These are phyloP conservation scores for Nyctibius bracteatus DNA, from an alignment of 2,113 vertebrate genomes.

Conservation along the genomic window DNA sequence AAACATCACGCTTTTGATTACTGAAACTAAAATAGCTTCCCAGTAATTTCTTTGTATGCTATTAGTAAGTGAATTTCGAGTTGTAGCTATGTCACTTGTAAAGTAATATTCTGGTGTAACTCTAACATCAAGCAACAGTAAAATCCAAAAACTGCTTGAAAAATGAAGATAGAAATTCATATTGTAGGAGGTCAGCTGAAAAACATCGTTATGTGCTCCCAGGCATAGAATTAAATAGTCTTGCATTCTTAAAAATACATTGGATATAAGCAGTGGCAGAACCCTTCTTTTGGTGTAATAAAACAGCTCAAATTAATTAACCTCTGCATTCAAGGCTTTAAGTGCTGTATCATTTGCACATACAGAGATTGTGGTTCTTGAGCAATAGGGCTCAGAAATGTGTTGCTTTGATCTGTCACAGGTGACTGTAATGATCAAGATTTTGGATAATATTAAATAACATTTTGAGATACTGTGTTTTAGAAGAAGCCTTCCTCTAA, in stretches of 20 bases:
- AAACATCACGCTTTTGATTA: not conserved
- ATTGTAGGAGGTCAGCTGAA: not conserved
- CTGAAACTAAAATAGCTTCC: not conserved
- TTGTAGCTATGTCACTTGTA: not conserved
- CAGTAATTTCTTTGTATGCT: not conserved
- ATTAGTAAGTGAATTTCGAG: not conserved
- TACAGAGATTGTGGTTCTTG: not conserved
- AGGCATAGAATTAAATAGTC: not conserved
- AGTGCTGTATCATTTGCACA: not conserved
- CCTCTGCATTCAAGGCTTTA: not conserved
- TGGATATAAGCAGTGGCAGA: not conserved
- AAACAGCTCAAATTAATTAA: not conserved
- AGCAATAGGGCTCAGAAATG: not conserved
- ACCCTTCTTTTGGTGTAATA: not conserved
- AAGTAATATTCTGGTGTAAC: not conserved
- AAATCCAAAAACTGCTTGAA: not conserved
- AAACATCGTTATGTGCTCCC: fast-evolving
- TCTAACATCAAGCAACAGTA: not conserved
- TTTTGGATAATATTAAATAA: not conserved
- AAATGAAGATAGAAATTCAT: not conserved
- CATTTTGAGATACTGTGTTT: not conserved
- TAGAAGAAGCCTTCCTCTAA: not conserved
- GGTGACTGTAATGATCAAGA: not conserved
- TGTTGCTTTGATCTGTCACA: not conserved
- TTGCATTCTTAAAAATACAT: not conserved